Conservation (phyloP, 2,888 invertebrate species). For the Rhagophthalmus giganteus region DNA sequence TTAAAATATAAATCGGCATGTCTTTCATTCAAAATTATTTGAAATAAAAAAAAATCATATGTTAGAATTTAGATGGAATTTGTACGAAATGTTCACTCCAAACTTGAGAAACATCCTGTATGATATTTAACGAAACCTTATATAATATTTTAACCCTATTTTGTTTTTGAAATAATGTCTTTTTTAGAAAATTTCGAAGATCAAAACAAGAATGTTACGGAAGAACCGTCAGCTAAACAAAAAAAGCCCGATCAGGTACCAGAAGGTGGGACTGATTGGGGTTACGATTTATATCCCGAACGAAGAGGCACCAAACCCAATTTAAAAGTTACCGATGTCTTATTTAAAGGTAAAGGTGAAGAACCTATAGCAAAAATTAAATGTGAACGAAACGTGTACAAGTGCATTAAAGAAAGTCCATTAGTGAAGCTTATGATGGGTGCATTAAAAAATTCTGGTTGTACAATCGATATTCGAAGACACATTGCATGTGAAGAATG, state of each 20-base stretch:
- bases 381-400: conserved; percentile 79
- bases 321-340: conserved; percentile 56
- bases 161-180: neutral
- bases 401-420: conserved; percentile 76
- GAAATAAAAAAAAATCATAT: too few relatives aligned
- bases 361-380: conserved; percentile 72
- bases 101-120: too few relatives aligned
- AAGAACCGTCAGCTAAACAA: neutral
- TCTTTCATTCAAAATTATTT: too few relatives aligned
- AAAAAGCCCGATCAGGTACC: neutral
- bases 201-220: neutral
- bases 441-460: conserved; percentile 79
- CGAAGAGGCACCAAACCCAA: conserved; percentile 69
- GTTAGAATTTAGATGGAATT: too few relatives aligned
- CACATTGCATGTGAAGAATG: conserved; percentile 94
- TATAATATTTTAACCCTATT: neutral
- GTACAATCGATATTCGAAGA: conserved; percentile 79
- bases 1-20: too few relatives aligned
- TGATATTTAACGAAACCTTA: neutral
- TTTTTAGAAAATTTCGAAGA: neutral
- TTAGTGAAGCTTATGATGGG: conserved; percentile 83
- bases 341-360: conserved; percentile 69
- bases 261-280: conserved; percentile 58
- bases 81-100: too few relatives aligned
- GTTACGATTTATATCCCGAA: conserved; percentile 83